Evolutionary conservation across 2,113 vertebrate genomes (phyloP).

Genomic region (Axis porcinus): DNA sequence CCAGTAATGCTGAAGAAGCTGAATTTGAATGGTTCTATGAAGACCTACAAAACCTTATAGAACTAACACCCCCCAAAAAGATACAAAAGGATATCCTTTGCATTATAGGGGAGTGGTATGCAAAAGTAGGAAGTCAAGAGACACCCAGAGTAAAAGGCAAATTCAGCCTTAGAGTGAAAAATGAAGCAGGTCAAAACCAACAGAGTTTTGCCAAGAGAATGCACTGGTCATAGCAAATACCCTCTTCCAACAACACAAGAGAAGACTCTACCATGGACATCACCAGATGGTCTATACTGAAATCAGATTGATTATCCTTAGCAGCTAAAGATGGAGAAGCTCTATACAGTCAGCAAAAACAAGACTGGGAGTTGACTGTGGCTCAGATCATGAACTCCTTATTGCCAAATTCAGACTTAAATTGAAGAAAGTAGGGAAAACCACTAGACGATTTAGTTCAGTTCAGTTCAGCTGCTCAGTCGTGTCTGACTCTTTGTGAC

Average conservation of each 20-base stretch:
- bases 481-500: fast-evolving
- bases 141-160: neutral
- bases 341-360: neutral
- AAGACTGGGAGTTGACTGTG: neutral
- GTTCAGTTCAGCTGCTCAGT: neutral
- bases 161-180: neutral
- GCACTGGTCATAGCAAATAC: neutral
- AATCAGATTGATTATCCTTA: neutral
- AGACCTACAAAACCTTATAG: neutral
- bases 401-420: neutral
- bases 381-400: neutral
- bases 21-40: neutral
- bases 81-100: neutral
- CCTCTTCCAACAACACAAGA: neutral
- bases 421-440: neutral
- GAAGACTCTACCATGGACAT: neutral
- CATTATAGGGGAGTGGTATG: neutral
- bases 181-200: neutral
- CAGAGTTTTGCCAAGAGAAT: neutral
- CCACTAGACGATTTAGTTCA: neutral
- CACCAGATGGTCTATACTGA: neutral
- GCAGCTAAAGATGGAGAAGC: neutral
- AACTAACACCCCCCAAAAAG: neutral
- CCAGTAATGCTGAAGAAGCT: neutral
- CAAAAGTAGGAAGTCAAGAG: neutral